phyloP scores from a whole-genome alignment of 2,888 invertebrate species.

The Catonia carolina region DNA sequence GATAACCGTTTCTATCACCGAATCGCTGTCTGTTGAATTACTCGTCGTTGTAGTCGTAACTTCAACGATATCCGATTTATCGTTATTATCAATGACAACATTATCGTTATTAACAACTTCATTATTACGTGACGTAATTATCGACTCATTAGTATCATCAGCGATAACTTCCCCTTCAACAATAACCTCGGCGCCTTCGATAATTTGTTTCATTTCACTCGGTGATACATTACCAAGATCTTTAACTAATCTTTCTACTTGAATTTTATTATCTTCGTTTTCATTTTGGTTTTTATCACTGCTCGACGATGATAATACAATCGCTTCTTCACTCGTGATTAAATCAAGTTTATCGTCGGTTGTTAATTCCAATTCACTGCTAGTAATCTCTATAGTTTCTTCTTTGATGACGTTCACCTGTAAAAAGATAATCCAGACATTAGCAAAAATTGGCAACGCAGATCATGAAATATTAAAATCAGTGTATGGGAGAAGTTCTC shows the following conservation, averaged over 20 bases:
- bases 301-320: constrained; percentile 20
- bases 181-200: constrained; percentile 10
- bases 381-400: constrained; percentile 38
- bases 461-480: too few species aligned
- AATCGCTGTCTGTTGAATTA: too few species aligned
- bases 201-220: constrained; percentile 26
- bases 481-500: too few species aligned
- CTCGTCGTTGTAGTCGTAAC: background rate
- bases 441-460: too few species aligned
- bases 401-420: constrained; percentile 4
- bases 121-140: too few species aligned
- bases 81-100: constrained; percentile 17
- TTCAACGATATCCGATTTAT: background rate
- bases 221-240: constrained; percentile 18
- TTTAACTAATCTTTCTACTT: constrained; percentile 25
- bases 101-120: constrained; percentile 20
- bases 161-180: constrained; percentile 12
- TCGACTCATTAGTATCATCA: too few species aligned
- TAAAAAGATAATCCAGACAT: background rate
- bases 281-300: constrained; percentile 10
- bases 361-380: constrained; percentile 36
- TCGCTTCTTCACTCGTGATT: background rate
- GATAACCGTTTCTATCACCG: background rate
- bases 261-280: constrained; percentile 27
- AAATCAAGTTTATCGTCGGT: constrained; percentile 27